Evolutionary conservation across 2,113 vertebrate genomes (phyloP).

Genomic region (Noturus placidus): DNA sequence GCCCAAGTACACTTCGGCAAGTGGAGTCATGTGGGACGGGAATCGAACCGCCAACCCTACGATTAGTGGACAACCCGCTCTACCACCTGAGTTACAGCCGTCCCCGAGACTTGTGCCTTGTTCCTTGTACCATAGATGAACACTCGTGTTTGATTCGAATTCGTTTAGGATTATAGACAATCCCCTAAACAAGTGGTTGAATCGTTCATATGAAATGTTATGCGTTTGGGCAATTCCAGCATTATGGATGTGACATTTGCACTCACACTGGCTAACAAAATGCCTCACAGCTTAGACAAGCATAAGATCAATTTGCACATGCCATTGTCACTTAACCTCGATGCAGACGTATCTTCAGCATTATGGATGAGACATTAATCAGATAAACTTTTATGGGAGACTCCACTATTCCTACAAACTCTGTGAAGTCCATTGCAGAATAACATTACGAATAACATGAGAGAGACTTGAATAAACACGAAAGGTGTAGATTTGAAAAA

Average conservation of each 20-base stretch:
- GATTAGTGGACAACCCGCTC: too few relatives aligned
- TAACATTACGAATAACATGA: too few relatives aligned
- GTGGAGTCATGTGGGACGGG: too few relatives aligned
- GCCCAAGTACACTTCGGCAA: too few relatives aligned
- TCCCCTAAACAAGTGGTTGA: background rate
- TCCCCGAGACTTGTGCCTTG: too few relatives aligned
- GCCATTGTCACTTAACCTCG: background rate
- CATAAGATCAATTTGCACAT: background rate
- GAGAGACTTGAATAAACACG: too few relatives aligned
- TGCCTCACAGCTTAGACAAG: background rate
- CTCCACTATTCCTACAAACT: background rate
- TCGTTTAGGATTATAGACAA: background rate
- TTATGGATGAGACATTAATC: background rate
- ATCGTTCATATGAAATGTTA: background rate
- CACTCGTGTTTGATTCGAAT: background rate
- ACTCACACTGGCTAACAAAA: background rate
- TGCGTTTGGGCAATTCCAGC: background rate
- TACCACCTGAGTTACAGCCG: too few relatives aligned
- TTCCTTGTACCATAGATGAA: background rate
- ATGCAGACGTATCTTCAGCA: background rate
- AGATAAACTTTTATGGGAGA: background rate
- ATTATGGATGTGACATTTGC: background rate
- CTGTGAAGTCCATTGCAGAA: too few relatives aligned
- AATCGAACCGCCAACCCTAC: too few relatives aligned
- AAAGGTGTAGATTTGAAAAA: too few relatives aligned